Base-by-base conservation (phyloP, 30 jellyfish, hydroid and myxozoan genomes). In the Turritopsis dohrnii region DNA sequence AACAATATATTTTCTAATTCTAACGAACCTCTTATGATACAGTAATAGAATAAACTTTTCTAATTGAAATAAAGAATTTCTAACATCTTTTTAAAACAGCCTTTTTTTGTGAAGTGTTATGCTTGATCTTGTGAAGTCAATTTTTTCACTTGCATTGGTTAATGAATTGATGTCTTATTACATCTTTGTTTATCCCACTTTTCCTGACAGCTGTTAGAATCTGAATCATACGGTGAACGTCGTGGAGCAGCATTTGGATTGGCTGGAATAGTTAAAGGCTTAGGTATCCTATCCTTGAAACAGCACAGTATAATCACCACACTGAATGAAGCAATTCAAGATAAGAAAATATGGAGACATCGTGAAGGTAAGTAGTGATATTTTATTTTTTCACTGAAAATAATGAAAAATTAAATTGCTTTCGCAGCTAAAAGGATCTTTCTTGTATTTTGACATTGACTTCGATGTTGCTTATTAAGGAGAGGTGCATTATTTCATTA, bases 171-270 rank as follows among this genome's bases (percentile, higher is more conserved):
- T 60, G 73, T 60, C 21, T 21, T 60, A 23, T 60, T 7, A 69
- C 28, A 69, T 19, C 9, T 23, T 27, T n/a, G 19, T 69, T 69
- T 69, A 69, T 69, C n/a, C n/a, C 16, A 69, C 21, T 72, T 87
- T 83, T 31, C 54, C 9, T 3, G 13, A 41, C 27, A 94, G 99
- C 89, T 94, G 29, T 54, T 90, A 72, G 95, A 89, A 29, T 89
- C 99, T 18, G 97, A 94, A 76, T 90, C 96, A 75, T 94, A 94
- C 65, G 99, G 97, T 27, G 99, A 86, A n/a, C 87, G 97, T 18
- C 95, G 99, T 20, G 99, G 99, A 18, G 97, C 96, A 0, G 97
- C 99, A 0, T 94, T 85, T 83, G 99, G 99, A 18, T 79, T 94
- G 73, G 99, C 99, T 29, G 99, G 99, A 1, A 54, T 94, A 89